Percentiles rank a stretch among this genome's conserved stretches.
These are phyloP conservation scores for Drosophila differens DNA, from an alignment of 2,888 invertebrate species.

Conservation along the genomic window DNA sequence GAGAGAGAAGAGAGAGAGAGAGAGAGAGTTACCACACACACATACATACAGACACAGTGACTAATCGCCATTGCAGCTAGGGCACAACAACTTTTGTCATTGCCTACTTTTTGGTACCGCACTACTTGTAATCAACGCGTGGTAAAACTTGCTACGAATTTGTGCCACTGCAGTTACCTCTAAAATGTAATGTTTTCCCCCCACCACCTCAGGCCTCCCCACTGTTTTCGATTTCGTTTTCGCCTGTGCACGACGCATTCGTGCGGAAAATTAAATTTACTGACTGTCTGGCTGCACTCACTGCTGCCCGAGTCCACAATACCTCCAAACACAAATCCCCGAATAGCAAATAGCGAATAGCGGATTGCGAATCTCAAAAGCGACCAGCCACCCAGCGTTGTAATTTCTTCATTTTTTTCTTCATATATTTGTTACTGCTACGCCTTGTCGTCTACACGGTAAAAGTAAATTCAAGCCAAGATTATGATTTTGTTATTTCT, in stretches of 20 bases:
- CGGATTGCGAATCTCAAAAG: not conserved
- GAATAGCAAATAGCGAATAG: not conserved
- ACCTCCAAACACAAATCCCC: not conserved
- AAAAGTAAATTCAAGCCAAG: not conserved
- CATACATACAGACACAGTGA: constrained; percentile 10
- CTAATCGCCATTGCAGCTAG: constrained; percentile 41
- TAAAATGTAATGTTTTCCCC: not conserved
- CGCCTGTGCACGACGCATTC: constrained; percentile 61
- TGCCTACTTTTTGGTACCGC: constrained; percentile 59
- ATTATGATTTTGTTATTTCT: not conserved
- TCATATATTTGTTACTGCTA: not conserved
- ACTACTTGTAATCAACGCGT: constrained; percentile 65
- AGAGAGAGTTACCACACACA: not conserved
- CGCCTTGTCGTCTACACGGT: constrained; percentile 13
- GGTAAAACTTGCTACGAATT: constrained; percentile 23
- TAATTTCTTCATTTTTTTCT: not conserved
- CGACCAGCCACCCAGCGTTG: constrained; percentile 3
- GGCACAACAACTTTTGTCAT: constrained; percentile 50
- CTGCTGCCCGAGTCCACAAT: constrained; percentile 17
- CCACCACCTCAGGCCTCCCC: constrained; percentile 1
- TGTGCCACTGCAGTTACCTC: constrained; percentile 28
- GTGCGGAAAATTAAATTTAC: constrained; percentile 80
- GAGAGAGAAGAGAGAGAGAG: not conserved
- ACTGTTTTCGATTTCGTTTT: constrained; percentile 59
- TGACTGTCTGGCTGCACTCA: constrained; percentile 38